These are phyloP conservation scores for Anhinga anhinga DNA, from an alignment of 2,113 vertebrate genomes.

Conservation along the genomic window DNA sequence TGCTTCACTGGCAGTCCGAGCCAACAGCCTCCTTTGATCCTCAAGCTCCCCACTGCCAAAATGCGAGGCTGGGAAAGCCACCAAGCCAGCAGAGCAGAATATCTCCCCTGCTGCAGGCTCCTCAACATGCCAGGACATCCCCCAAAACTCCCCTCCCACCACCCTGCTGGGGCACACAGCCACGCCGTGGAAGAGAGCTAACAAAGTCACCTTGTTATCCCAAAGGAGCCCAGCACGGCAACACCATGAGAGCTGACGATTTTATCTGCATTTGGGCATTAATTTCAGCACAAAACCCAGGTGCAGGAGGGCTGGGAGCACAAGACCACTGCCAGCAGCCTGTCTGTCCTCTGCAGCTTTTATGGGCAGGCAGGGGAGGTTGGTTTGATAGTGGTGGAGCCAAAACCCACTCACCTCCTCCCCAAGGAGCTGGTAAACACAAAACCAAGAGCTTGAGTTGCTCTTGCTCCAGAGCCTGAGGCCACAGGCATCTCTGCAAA, in stretches of 20 bases:
- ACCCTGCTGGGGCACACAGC: accelerated
- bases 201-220: not conserved
- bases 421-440: accelerated
- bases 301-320: too few species aligned
- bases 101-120: not conserved
- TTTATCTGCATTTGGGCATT: not conserved
- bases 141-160: not conserved
- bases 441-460: not conserved
- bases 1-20: not conserved
- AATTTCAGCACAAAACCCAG: not conserved
- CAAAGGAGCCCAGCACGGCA: not conserved
- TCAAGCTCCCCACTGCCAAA: not conserved
- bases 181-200: not conserved
- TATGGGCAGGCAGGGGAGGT: accelerated
- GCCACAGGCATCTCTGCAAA: not conserved
- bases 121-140: slow-evolving; percentile 7
- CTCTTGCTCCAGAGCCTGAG: accelerated
- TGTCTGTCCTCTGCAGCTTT: not conserved
- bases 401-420: not conserved
- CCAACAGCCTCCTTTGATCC: not conserved
- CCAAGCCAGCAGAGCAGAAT: slow-evolving; percentile 62
- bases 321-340: not conserved
- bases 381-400: not conserved
- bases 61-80: not conserved
- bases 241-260: accelerated